These are phyloP conservation scores for Antheraea assamensis DNA, from an alignment of 2,888 invertebrate species.

Conservation along the genomic window DNA sequence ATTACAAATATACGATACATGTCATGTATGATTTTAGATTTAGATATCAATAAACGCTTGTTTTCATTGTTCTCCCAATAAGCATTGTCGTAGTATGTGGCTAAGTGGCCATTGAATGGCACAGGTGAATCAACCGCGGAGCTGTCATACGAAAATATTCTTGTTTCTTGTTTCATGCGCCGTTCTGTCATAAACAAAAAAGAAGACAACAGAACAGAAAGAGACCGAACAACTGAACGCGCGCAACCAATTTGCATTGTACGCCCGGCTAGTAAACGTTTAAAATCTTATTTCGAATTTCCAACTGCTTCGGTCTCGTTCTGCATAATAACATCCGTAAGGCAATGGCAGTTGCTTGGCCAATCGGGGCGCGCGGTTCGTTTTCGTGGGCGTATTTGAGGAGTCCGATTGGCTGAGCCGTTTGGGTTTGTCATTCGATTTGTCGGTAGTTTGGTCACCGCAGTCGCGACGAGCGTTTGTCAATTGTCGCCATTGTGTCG, in stretches of 20 bases:
- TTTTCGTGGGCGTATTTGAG: conserved; percentile 75
- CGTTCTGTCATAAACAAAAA: conserved; percentile 58
- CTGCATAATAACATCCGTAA: conserved; percentile 81
- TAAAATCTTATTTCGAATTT: conserved; percentile 77
- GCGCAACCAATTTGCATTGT: conserved; percentile 80
- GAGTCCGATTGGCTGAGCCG: conserved; percentile 63
- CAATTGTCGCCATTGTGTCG: conserved; percentile 80
- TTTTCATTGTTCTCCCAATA: conserved; percentile 48
- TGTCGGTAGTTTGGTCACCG: conserved; percentile 73
- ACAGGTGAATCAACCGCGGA: conserved; percentile 51
- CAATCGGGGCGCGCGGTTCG: conserved; percentile 68
- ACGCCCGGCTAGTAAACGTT: conserved; percentile 75
- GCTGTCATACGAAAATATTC: conserved; percentile 57
- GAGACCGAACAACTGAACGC: conserved; percentile 67
- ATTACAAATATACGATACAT: conserved; percentile 6
- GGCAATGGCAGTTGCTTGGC: conserved; percentile 80
- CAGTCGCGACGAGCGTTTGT: conserved; percentile 77
- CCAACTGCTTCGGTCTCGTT: conserved; percentile 76
- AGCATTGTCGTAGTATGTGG: conserved; percentile 47
- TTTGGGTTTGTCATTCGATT: conserved; percentile 77
- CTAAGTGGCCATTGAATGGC: conserved; percentile 55
- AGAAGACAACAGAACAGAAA: conserved; percentile 59
- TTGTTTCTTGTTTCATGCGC: conserved; percentile 56
- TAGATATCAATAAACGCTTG: conserved; percentile 36
- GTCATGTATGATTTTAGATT: conserved; percentile 19